Conservation (phyloP, 2,113 vertebrate species). For the Donacobius atricapilla region DNA sequence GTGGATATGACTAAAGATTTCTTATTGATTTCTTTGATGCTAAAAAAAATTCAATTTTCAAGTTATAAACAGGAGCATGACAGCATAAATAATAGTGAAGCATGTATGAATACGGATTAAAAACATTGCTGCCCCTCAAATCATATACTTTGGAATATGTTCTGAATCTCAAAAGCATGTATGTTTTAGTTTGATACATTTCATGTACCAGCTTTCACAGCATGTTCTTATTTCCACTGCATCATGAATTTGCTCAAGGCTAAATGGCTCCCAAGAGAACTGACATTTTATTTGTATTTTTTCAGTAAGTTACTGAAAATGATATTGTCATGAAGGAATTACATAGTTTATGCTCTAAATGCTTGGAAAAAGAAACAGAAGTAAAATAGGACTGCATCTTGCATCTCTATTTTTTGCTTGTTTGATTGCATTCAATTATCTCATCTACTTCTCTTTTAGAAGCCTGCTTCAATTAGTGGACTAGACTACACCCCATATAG, state of each 20-base stretch:
- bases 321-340: neutral
- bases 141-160: neutral
- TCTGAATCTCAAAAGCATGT: neutral
- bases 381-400: neutral
- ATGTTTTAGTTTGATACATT: neutral
- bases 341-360: neutral
- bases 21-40: neutral
- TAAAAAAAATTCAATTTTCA: neutral
- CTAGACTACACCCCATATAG: neutral
- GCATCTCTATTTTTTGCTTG: neutral
- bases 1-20: neutral
- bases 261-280: neutral
- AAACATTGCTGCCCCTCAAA: neutral
- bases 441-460: neutral
- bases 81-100: neutral
- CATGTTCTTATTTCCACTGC: neutral
- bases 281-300: conserved; percentile 3
- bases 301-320: neutral
- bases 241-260: neutral
- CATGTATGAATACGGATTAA: neutral
- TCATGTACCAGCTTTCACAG: neutral
- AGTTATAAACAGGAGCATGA: neutral
- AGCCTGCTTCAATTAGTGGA: neutral
- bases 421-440: neutral
- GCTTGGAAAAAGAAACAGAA: neutral